These are phyloP conservation scores for Sebastiscus albofasciatus DNA, from an alignment of 2,797 vertebrate species.

Conservation along the genomic window DNA sequence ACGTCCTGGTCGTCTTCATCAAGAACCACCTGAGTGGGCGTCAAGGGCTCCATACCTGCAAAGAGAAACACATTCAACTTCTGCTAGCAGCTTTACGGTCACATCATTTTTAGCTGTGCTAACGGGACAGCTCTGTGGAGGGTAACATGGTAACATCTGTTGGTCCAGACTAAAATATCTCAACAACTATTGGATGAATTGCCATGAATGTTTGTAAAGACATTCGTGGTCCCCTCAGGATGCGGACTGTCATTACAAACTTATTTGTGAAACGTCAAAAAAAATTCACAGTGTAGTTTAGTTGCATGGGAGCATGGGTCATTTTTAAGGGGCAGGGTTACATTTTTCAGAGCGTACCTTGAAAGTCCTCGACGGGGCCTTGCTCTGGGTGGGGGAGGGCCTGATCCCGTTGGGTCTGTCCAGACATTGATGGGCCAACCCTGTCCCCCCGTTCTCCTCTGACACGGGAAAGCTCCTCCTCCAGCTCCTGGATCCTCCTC, in stretches of 20 bases:
- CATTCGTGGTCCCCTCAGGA: background rate
- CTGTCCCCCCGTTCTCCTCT: conserved; percentile 82
- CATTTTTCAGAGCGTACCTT: conserved; percentile 84
- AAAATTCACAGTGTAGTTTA: background rate
- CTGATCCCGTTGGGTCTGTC: conserved; percentile 17
- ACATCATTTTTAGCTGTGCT: background rate
- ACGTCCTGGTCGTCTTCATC: conserved; percentile 95
- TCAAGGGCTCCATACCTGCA: conserved; percentile 89
- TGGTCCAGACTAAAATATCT: background rate
- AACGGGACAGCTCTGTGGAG: no score
- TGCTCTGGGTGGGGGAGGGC: conserved; percentile 85
- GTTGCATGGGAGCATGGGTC: background rate
- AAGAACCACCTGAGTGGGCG: conserved; percentile 86
- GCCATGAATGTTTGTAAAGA: background rate
- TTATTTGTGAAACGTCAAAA: background rate
- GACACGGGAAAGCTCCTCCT: conserved; percentile 91
- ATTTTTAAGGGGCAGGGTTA: background rate
- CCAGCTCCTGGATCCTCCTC: conserved; percentile 92
- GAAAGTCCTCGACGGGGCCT: conserved; percentile 88
- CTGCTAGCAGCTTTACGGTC: background rate
- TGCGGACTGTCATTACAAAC: background rate
- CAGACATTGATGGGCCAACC: conserved; percentile 41
- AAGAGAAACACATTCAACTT: conserved; percentile 18
- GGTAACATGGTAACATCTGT: no score
- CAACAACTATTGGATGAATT: background rate